Evolutionary conservation across 2,113 vertebrate genomes (phyloP), one percentile per base, ranked within the genome.

Genomic region (Loxodonta africana): DNA sequence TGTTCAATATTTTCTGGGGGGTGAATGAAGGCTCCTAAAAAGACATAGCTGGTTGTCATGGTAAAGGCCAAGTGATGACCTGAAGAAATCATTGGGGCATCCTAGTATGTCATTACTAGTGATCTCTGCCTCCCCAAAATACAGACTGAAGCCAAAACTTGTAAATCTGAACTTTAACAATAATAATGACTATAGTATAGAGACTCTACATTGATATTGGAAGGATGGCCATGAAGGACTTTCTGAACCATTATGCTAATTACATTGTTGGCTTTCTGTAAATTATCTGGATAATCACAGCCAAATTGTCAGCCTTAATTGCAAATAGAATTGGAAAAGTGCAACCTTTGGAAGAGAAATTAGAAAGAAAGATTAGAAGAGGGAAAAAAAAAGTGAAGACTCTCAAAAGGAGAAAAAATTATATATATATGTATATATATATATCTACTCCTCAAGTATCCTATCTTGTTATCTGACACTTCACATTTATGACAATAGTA

Each of bases 251-350:
- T 84, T 87, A 83, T 6, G 90, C 21, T 93, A 90, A 94, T 78
- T 94, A 41, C 8, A 30, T 86, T 87, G 23, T 74, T 77, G 30
- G 26, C 1, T 91, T 95, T 96, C 44, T 67, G 17, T 87, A 96
- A 96, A 93, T 96, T 90, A 76, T 90, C 11, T 87, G 51, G 48
- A 62, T 95, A 96, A 95, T 62, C 92, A 21, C 92, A 71, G 51
- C 28, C 23, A 3, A 62, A 33, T 94, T 86, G 85, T 94, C 51
- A 96, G 25, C 23, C 2, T 83, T 88, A 83, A 94, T 2, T 41
- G 6, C 28, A 88, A 86, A 37, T 53, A 14, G 41, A 92, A 51
- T 80, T 78, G 10, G 41, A 71, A 90, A 92, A 91, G 18, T 67
- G 2, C 2, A 85, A 92, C 2, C 1, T 83, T 69, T 93, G 57